Conservation (phyloP, 2,888 invertebrate genomes). For the Tinea pellionella region DNA sequence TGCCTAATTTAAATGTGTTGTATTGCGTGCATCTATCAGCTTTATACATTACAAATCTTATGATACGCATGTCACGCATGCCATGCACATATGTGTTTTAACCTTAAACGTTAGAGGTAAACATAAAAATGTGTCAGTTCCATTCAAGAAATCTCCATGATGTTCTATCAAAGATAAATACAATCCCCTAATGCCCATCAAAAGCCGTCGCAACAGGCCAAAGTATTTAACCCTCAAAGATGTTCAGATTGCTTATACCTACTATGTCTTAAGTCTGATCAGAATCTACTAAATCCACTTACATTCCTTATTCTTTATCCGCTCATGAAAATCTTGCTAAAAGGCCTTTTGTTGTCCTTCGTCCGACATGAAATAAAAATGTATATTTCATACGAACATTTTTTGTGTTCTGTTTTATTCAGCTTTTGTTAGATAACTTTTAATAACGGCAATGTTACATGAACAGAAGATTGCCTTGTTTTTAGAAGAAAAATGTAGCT, state of each 20-base stretch:
- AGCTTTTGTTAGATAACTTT: neutral
- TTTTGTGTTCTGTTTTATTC: neutral
- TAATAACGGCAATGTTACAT: neutral
- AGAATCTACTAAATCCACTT: constrained; percentile 38
- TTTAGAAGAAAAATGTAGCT: neutral
- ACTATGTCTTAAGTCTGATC: constrained; percentile 19
- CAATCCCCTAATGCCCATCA: constrained; percentile 39
- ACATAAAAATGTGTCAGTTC: too few relatives aligned
- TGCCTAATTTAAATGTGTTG: too few relatives aligned
- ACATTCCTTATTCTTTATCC: constrained; percentile 35
- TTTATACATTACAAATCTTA: too few relatives aligned
- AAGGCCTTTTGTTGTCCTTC: constrained; percentile 38
- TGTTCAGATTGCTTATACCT: constrained; percentile 7
- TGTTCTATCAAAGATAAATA: constrained; percentile 31
- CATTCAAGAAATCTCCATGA: constrained; percentile 26
- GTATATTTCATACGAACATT: neutral
- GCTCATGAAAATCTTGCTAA: constrained; percentile 38
- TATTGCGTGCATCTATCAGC: too few relatives aligned
- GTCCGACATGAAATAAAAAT: constrained; percentile 9
- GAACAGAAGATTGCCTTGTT: neutral
- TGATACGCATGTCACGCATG: too few relatives aligned
- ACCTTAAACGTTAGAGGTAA: too few relatives aligned
- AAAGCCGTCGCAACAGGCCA: constrained; percentile 23
- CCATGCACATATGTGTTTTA: too few relatives aligned
- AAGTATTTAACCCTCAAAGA: constrained; percentile 9